Evolutionary conservation across 2,113 vertebrate genomes (phyloP), one percentile per base, ranked within the genome.

Genomic region (Colistium nudipinnis): DNA sequence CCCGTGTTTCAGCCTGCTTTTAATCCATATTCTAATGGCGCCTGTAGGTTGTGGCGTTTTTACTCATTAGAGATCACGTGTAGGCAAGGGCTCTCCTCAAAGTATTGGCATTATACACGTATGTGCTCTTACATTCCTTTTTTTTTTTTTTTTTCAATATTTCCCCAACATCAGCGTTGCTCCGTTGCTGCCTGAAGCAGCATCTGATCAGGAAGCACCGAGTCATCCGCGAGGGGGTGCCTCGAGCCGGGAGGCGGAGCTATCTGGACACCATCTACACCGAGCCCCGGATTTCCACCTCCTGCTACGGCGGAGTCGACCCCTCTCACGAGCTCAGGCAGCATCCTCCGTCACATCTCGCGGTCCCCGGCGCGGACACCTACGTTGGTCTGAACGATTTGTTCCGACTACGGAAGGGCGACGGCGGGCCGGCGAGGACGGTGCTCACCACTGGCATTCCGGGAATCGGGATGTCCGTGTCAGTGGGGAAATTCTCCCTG

Each of bases 401-500:
- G 14, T 92, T 94, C 61, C 65, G 81, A 8, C 67, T 81, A 0
- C 30, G 51, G 13, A 80, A 47, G 28, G 27, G 11, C 0, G 68
- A 80, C 0, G 60, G 65, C 13, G 4, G 2, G 22, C 66, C 28
- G 0, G 62, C 91, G 43, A 88, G 87, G 39, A 89, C 82, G 0
- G 78, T 90, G 9, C 3, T 92, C 49, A 92, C 91, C 51, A 91
- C 86, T 0, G 93, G 90, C 8, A 7, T 91, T 19, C 75, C 93
- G 2, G 91, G 87, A 55, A 70, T 88, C 0, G 93, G 93, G 3
- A 64, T 90, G 74, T 66, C 85, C 0, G 87, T 92, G 10, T 78
- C 44, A 0, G 74, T 84, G 9, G 80, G 52, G 6, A 92, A 84
- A 64, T 85, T 91, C 55, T 68, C 30, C 17, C 62, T 90, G 27